Base-by-base conservation (phyloP, 2,888 invertebrate species). In the Oscheius sp. region DNA sequence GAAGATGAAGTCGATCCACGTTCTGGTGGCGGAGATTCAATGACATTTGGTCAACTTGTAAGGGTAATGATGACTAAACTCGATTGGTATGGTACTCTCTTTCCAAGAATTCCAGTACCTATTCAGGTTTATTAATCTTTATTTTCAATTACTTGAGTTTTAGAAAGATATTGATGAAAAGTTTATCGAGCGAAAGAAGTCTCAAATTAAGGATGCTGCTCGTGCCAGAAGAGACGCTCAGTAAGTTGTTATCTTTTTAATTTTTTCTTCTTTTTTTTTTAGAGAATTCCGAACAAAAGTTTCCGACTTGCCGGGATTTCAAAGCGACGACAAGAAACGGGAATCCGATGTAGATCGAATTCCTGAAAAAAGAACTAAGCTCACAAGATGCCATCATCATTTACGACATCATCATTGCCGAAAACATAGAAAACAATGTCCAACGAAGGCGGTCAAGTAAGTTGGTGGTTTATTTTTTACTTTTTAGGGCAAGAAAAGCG, bases 61-160 rank as follows among this genome's bases (percentile, higher is more conserved):
- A 70, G 82, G 12, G 70, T 76, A 54, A 81, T 84, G 78, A 71
- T 84, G 17, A 82, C 81, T 14, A 83, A 97, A 87, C 89, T 98
- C 68, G 98, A 99, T 87, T 99, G 98, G 97, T 98, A 95, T 88
- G 94, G 94, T 45, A 98, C 98, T 0, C 89, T 98, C 20, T 99
- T 99, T 87, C 98, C 98, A 0, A 90, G 98, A 78, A 97, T 99
- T 87, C 98, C 98, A 0, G 97, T 98, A 70, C 96, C 97, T 26
- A 95, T 97, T 82, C 90, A 91, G 87, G 82, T 82, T 50, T 1
- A 0, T 22, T 64, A 33, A 2, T 22, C 36, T 24, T 22, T 1
- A 5, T 26, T 44, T 24, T 26, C 9, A 14, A 44, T 26, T 26
- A 33, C 44, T 26, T 36, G 33, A 8, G 6, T 70, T 82, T 61